A percentile compares a stretch with the other conserved stretches of the same genome.
Conservation (phyloP, 1,140 invertebrate genomes). For the Lucilia cuprina region DNA sequence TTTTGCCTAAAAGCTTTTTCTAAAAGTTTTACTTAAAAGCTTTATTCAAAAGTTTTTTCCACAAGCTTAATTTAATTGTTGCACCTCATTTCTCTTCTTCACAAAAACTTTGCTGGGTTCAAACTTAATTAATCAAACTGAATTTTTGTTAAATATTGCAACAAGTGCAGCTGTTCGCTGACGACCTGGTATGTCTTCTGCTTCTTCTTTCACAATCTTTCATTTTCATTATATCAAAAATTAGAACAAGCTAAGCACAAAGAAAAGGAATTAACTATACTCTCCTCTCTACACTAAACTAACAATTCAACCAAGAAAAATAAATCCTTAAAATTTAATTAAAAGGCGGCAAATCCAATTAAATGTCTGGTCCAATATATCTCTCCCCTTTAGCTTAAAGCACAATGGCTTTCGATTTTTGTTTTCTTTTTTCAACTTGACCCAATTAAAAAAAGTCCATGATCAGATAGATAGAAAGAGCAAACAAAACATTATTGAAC, state of each 20-base stretch:
- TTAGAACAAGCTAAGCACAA: background rate
- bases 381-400: background rate
- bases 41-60: no score
- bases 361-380: background rate
- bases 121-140: background rate
- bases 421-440: background rate
- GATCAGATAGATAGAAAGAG: background rate
- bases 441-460: background rate
- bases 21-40: no score
- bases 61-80: no score
- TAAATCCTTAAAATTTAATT: slow-evolving; percentile 11
- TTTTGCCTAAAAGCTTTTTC: no score
- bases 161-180: slow-evolving; percentile 20
- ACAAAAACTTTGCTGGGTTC: background rate
- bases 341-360: slow-evolving; percentile 28
- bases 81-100: no score
- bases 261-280: background rate
- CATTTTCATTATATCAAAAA: background rate
- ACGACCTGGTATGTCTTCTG: no score
- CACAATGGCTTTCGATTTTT: background rate
- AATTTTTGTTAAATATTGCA: background rate
- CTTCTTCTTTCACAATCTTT: background rate
- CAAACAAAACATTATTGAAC: background rate
- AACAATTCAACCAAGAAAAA: background rate
- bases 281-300: background rate